Base-by-base conservation (phyloP, 2,797 vertebrate species). In the Cynodonichthys magdalenae region DNA sequence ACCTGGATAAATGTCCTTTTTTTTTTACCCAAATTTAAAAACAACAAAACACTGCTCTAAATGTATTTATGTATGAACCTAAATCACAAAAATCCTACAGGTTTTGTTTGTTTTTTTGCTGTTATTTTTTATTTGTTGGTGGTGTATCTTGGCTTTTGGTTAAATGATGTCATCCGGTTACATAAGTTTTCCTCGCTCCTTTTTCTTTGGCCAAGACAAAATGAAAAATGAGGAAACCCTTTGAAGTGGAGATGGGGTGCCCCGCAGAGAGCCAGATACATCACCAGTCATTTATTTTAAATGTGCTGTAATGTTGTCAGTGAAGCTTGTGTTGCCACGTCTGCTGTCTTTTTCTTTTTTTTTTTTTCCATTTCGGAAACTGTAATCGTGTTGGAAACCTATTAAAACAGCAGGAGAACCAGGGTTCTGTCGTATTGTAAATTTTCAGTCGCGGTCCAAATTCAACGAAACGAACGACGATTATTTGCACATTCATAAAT, bases 251-350 rank as follows among this genome's bases (percentile, higher is more conserved):
- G 15, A 75, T 29, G 10, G n/a, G n/a, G 24, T n/a, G 54, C 58
- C 29, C 74, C 28, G n/a, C 3, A 19, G 19, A 60, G 53, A 86
- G 79, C 81, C 69, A 4, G 79, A 91, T 82, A 76, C 84, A 87
- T 72, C 69, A 58, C 77, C 80, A 77, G 48, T 66, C 75, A 71
- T 80, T 77, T 81, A 64, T 75, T 79, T 67, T 83, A 66, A 85
- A 84, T 84, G 76, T 89, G 80, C 87, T 88, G 71, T 58, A 45
- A 79, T 81, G 82, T 82, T 74, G 84, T 83, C 57, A 55, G 73
- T 79, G 58, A 74, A 71, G 84, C 77, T 78, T 62, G 59, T 82
- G 36, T 39, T 84, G 81, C 69, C 53, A 28, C 79, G 79, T 90
- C 76, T 77, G 71, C 41, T 75, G 76, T 88, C 56, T 82, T 20